Percentiles rank a stretch among this genome's conserved stretches.
phyloP scores from a whole-genome alignment of 2,888 invertebrate genomes.

The Drosophila planitibia region DNA sequence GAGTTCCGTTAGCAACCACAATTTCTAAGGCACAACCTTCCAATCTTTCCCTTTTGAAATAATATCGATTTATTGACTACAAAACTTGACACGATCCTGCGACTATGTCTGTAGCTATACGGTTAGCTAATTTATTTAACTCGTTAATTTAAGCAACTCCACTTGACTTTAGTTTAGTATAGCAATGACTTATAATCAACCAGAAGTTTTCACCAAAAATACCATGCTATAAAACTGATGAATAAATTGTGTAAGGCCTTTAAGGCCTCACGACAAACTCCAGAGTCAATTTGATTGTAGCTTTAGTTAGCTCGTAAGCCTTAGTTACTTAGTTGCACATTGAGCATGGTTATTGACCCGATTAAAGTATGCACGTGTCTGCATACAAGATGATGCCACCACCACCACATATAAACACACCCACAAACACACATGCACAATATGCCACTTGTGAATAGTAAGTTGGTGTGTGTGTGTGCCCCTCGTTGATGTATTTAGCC shows the following conservation, averaged over 20 bases:
- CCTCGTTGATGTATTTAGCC: slow-evolving; percentile 5
- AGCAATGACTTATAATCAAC: background rate
- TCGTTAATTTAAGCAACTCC: background rate
- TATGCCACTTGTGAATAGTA: slow-evolving; percentile 4
- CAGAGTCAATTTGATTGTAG: background rate
- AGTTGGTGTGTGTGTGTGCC: slow-evolving; percentile 1
- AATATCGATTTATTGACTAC: background rate
- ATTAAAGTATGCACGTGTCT: slow-evolving; percentile 2
- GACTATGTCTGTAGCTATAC: background rate
- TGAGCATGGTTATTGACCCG: slow-evolving; percentile 29
- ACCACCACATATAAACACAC: background rate
- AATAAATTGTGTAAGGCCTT: background rate
- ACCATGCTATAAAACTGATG: background rate
- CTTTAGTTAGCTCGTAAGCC: background rate
- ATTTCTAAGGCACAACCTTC: background rate
- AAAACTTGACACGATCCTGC: background rate
- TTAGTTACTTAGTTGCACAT: background rate
- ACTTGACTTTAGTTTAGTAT: background rate
- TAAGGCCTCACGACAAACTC: background rate
- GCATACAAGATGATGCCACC: slow-evolving; percentile 10
- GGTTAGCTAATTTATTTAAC: background rate
- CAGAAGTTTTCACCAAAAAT: background rate
- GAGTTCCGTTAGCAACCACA: background rate
- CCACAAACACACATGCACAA: background rate
- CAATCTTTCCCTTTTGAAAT: background rate